These are phyloP conservation scores for Hydropsyche tenuis DNA, from an alignment of 1,140 invertebrate species.

Conservation along the genomic window DNA sequence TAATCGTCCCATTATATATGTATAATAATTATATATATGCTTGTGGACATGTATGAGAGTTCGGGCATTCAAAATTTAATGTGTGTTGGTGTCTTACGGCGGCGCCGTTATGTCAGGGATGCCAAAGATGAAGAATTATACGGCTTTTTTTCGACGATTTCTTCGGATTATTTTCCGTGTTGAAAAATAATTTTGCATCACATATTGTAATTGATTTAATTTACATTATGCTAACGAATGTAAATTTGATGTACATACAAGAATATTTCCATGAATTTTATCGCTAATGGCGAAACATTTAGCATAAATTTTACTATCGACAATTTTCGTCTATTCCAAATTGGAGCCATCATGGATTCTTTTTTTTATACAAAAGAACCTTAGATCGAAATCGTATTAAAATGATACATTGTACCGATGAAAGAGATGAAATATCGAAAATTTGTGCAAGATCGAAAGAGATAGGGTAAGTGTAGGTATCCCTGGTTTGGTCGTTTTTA, in stretches of 20 bases:
- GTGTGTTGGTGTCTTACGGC: not conserved
- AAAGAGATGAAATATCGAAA: slow-evolving; percentile 16
- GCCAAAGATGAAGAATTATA: too few relatives aligned
- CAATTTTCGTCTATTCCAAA: not conserved
- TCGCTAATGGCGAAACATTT: slow-evolving; percentile 1
- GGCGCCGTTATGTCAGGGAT: not conserved
- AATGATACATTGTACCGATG: slow-evolving; percentile 21
- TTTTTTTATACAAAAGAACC: not conserved
- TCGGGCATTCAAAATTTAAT: not conserved
- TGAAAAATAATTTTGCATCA: not conserved
- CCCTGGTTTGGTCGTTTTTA: slow-evolving; percentile 6
- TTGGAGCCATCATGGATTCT: not conserved
- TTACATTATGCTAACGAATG: not conserved
- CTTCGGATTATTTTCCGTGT: not conserved
- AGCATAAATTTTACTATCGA: not conserved
- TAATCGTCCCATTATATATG: slow-evolving; percentile 21
- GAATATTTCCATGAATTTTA: slow-evolving; percentile 1
- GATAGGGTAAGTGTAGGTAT: slow-evolving; percentile 18
- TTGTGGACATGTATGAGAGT: not conserved
- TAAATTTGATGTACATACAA: not conserved
- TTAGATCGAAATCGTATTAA: slow-evolving; percentile 19
- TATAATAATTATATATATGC: slow-evolving; percentile 28
- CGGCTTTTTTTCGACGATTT: too few relatives aligned
- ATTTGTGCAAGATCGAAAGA: slow-evolving; percentile 6
- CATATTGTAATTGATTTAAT: not conserved